Evolutionary conservation across 2,113 vertebrate genomes (phyloP).

Genomic region (Oncorhynchus clarkii): DNA sequence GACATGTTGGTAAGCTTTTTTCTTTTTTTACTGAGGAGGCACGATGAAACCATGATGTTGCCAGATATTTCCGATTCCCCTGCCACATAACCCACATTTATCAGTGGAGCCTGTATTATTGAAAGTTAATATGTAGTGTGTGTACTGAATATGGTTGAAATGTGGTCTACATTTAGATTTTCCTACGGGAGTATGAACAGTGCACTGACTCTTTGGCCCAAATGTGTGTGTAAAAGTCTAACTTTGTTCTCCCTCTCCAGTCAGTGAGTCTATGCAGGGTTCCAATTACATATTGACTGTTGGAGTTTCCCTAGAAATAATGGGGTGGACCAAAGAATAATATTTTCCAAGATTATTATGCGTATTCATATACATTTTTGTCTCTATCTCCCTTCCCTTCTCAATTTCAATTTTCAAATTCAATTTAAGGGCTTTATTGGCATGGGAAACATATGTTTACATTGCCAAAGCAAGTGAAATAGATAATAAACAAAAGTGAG

Average conservation of each 20-base stretch:
- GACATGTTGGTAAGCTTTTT: no score
- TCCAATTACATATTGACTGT: slow-evolving; percentile 57
- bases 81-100: slow-evolving; percentile 62
- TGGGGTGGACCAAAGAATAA: slow-evolving; percentile 36
- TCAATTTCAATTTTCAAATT: background rate
- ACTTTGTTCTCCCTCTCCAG: background rate
- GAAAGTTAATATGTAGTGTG: slow-evolving; percentile 72
- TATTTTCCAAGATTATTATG: slow-evolving; percentile 27
- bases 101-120: slow-evolving; percentile 67
- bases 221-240: slow-evolving; percentile 47
- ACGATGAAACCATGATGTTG: no score
- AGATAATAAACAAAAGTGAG: no score
- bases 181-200: slow-evolving; percentile 67
- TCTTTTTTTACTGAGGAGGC: no score
- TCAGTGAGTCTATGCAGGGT: background rate
- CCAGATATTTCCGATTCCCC: slow-evolving; percentile 20
- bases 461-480: no score
- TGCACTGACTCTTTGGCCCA: slow-evolving; percentile 61
- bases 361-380: background rate
- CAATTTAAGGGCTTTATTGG: no score
- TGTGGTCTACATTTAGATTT: slow-evolving; percentile 58
- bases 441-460: no score
- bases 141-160: slow-evolving; percentile 59
- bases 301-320: slow-evolving; percentile 24
- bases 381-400: background rate